phyloP scores from a whole-genome alignment of 2,113 vertebrate genomes.

The Alligator mississippiensis region DNA sequence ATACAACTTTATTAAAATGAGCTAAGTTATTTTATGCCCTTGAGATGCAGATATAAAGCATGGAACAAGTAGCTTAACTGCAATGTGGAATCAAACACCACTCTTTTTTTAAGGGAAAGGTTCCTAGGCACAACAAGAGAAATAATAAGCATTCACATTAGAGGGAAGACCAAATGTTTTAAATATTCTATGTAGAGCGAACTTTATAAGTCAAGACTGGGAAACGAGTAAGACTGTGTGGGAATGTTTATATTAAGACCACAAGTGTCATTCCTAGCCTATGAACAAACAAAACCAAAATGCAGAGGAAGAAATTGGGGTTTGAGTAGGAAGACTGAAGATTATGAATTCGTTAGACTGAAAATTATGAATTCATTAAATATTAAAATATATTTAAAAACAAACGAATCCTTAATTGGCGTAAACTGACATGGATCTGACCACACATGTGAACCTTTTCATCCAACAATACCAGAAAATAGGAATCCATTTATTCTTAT shows the following conservation, averaged over 20 bases:
- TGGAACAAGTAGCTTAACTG: not conserved
- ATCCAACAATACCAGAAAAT: not conserved
- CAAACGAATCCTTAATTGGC: not conserved
- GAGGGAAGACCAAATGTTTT: not conserved
- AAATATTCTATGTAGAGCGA: not conserved
- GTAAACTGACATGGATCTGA: not conserved
- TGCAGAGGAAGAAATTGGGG: not conserved
- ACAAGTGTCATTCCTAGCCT: not conserved
- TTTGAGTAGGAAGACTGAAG: not conserved
- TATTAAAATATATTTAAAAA: slow-evolving; percentile 1
- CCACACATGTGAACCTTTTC: not conserved
- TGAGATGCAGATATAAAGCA: not conserved
- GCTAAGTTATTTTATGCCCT: too few species aligned
- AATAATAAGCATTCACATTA: not conserved
- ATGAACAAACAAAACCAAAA: slow-evolving; percentile 60
- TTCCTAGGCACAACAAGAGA: slow-evolving; percentile 4
- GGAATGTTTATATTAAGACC: slow-evolving; percentile 62
- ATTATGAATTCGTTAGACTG: not conserved
- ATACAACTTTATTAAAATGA: not conserved
- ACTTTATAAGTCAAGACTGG: slow-evolving; percentile 2
- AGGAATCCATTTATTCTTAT: not conserved
- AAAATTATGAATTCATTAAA: not conserved
- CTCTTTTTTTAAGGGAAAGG: not conserved
- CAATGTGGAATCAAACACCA: not conserved
- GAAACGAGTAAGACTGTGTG: slow-evolving; percentile 20